These are phyloP conservation scores for Rattus norvegicus DNA, from an alignment of 2,113 vertebrate species.

Conservation along the genomic window DNA sequence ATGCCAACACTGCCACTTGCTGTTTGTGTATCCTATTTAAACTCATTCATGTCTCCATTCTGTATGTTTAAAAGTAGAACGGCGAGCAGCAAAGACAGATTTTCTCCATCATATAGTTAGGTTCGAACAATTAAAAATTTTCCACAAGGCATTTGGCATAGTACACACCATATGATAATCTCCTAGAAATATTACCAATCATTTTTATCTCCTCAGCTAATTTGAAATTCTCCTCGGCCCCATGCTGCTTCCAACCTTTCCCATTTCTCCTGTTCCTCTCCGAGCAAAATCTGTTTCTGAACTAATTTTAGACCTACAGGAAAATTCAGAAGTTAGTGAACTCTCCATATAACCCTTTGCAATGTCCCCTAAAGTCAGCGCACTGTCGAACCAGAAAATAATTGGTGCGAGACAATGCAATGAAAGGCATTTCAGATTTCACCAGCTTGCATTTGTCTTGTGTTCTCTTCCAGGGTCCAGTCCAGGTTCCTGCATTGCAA, in stretches of 20 bases:
- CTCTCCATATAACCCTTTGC: neutral
- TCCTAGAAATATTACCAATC: conserved; percentile 4
- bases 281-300: neutral
- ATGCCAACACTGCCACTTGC: neutral
- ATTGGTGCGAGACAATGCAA: neutral
- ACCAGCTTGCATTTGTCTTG: neutral
- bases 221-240: neutral
- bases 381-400: neutral
- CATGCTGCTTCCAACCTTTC: neutral
- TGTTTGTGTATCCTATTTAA: neutral
- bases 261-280: neutral
- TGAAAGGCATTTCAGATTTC: neutral
- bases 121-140: neutral
- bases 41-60: neutral
- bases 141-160: neutral
- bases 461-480: neutral
- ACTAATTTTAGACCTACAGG: conserved; percentile 23
- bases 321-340: conserved; percentile 4
- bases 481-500: neutral
- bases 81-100: neutral
- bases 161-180: neutral
- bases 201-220: neutral
- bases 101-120: neutral
- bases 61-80: neutral
- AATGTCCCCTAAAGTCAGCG: neutral